These are phyloP conservation scores for Drosophila bifasciata DNA, from an alignment of 1,140 invertebrate genomes.

Conservation along the genomic window DNA sequence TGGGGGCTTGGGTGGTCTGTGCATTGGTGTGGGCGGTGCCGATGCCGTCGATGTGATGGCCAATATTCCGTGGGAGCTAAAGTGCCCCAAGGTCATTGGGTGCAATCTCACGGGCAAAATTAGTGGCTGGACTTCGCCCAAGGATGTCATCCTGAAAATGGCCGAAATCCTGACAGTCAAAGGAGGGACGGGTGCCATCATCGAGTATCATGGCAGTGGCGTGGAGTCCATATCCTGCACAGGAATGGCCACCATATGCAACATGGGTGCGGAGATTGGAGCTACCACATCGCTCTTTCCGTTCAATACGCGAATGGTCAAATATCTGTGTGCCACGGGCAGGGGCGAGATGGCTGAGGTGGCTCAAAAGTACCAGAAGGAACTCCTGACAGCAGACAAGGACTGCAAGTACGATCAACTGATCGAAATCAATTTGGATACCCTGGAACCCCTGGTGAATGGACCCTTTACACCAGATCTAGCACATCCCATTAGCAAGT, in stretches of 20 bases:
- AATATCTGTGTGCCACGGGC: constrained; percentile 95
- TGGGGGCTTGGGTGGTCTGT: constrained; percentile 97
- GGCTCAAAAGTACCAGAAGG: constrained; percentile 90
- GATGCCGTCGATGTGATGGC: constrained; percentile 99
- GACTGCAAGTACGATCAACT: constrained; percentile 94
- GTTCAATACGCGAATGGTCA: constrained; percentile 96
- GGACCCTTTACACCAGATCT: constrained; percentile 99
- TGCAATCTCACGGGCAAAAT: constrained; percentile 98
- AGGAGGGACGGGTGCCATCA: constrained; percentile 99
- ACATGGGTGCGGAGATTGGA: constrained; percentile 99
- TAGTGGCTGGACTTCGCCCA: constrained; percentile 98
- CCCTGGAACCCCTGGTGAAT: constrained; percentile 98
- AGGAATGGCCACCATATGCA: constrained; percentile 99
- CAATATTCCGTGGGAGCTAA: constrained; percentile 99
- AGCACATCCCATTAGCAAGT: constrained; percentile 97
- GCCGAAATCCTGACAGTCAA: constrained; percentile 93
- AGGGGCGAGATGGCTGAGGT: constrained; percentile 90
- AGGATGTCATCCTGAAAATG: constrained; percentile 98
- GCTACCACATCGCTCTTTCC: constrained; percentile 98
- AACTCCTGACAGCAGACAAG: constrained; percentile 92
- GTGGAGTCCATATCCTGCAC: constrained; percentile 97
- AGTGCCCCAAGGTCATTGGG: constrained; percentile 99
- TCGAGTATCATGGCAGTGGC: constrained; percentile 98
- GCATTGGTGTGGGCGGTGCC: constrained; percentile 99
- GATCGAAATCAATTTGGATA: constrained; percentile 91